A percentile compares a stretch with the other conserved stretches of the same genome.
phyloP scores from a whole-genome alignment of 2,113 vertebrate species.

The Colinus virginianus region DNA sequence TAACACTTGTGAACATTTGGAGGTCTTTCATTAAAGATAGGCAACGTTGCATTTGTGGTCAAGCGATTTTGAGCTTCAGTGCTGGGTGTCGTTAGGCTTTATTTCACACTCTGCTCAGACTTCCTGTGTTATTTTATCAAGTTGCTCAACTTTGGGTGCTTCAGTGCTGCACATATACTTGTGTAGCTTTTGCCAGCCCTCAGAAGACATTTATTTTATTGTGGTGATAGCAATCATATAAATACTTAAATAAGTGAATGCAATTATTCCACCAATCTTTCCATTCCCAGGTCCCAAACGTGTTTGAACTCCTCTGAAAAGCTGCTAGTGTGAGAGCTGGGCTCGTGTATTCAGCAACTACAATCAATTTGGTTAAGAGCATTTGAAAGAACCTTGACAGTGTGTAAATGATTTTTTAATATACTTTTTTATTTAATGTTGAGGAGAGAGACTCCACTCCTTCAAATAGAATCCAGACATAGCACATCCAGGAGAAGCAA shows the following conservation, averaged over 20 bases:
- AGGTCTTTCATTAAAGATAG: not conserved
- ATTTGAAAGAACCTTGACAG: not conserved
- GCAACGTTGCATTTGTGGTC: not conserved
- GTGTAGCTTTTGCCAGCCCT: not conserved
- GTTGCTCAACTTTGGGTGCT: not conserved
- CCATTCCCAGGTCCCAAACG: not conserved
- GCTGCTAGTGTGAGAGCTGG: not conserved
- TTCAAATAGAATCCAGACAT: not conserved
- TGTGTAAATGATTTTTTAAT: not conserved
- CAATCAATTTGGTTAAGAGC: not conserved
- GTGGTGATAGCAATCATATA: not conserved
- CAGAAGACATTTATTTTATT: not conserved
- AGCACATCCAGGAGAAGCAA: too few species aligned
- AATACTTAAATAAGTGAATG: not conserved
- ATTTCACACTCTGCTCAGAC: not conserved
- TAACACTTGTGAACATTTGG: not conserved
- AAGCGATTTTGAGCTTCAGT: not conserved
- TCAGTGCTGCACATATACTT: not conserved
- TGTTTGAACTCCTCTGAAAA: not conserved
- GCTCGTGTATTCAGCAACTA: not conserved
- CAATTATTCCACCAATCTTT: not conserved
- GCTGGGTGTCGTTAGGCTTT: not conserved
- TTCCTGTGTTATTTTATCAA: not conserved
- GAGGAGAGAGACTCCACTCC: not conserved
- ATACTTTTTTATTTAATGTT: not conserved